Evolutionary conservation across 1,140 invertebrate species (phyloP), one percentile per base, ranked within the genome.

Genomic region (Doryteuthis pealeii): DNA sequence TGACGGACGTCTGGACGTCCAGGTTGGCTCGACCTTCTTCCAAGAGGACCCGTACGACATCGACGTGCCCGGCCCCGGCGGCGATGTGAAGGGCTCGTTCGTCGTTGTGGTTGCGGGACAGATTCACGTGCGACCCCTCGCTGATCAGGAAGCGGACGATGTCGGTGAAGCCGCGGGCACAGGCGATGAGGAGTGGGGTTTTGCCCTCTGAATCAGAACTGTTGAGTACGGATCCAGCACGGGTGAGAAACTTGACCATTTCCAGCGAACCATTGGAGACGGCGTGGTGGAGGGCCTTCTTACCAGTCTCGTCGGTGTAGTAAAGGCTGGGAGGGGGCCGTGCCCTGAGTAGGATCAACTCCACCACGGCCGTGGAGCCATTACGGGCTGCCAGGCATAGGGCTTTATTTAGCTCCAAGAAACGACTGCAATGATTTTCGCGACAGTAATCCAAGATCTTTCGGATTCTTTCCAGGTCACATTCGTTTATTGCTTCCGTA

Each of bases 171-270:
- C 69, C 74, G 18, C 54, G 22, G 32, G 58, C 32, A 54, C 65
- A 30, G 1, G 78, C 78, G 3, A 73, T 18, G 35, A 73, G 70
- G 14, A 79, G 32, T 31, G 78, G 68, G 0, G 75, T 77, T 22
- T 70, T 26, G 0, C 72, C 73, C 22, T 73, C 62, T 0, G 65
- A 40, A 40, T 71, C 71, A 22, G 26, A 40, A 71, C 62, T 43
- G 32, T 69, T 70, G 10, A 70, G 45, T 26, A 49, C 30, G n/a
- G 69, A 49, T 4, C 74, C 74, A 22, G 45, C 69, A 15, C 40
- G n/a, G n/a, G 70, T 69, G 31, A 71, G n/a, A 28, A 43, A 22
- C 40, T 65, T 33, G 15, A 71, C 69, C 8, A 62, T 40, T 35
- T 75, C 68, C 22, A 75, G 26, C 3, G 68, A 31, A 22, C 74